A percentile compares a stretch with the other conserved stretches of the same genome.
phyloP scores from a whole-genome alignment of 2,888 invertebrate genomes.

The Allacma fusca region DNA sequence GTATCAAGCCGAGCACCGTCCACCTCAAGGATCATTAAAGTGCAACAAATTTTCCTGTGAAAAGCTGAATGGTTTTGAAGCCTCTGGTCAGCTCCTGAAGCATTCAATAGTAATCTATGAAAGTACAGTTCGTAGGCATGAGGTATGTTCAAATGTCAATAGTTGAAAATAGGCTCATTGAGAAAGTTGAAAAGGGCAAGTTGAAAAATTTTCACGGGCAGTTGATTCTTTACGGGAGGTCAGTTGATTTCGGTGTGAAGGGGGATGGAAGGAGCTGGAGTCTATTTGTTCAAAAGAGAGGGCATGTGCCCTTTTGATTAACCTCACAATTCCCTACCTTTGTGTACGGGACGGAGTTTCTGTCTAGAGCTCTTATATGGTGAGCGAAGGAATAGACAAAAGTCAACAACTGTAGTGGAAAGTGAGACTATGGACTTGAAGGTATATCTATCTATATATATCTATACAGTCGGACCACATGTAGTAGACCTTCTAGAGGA shows the following conservation, averaged over 20 bases:
- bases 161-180: conserved; percentile 42
- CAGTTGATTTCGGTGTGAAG: conserved; percentile 46
- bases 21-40: conserved; percentile 29
- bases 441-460: too few species aligned
- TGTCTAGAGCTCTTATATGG: not conserved
- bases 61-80: not conserved
- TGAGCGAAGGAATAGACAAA: not conserved
- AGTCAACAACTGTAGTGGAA: too few species aligned
- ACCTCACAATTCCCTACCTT: conserved; percentile 47
- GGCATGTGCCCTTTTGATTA: conserved; percentile 60
- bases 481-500: not conserved
- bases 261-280: conserved; percentile 4
- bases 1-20: conserved; percentile 9
- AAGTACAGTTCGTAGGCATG: conserved; percentile 36
- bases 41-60: conserved; percentile 33
- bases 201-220: conserved; percentile 51
- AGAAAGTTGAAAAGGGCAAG: conserved; percentile 43
- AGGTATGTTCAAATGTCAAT: conserved; percentile 44
- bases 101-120: not conserved
- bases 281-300: conserved; percentile 59
- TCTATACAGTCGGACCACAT: not conserved
- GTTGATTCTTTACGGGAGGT: conserved; percentile 56
- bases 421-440: too few species aligned
- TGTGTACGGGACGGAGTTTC: not conserved
- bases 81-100: not conserved